Base-by-base conservation (phyloP, 1,140 invertebrate genomes). In the Daktulosphaira vitifoliae region DNA sequence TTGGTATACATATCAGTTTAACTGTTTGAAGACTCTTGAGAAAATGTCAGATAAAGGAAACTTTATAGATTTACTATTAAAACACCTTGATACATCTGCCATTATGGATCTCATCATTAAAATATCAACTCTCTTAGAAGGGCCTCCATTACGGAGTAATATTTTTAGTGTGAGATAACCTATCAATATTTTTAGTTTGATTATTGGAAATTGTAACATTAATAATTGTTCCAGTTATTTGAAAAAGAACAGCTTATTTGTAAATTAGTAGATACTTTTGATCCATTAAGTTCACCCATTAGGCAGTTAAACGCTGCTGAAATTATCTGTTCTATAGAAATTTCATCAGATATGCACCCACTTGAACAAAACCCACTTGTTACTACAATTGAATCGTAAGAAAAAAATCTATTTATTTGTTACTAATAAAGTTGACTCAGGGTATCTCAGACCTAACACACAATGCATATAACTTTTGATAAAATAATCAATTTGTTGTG, bases 91-190 rank as follows among this genome's bases (percentile, higher is more conserved):
- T 70, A 96, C 92, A 33, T 96, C 92, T 16, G 91, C 94, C 68
- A 91, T 97, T 71, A 94, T 94, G 83, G 93, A 97, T 81, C 82
- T 95, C 66, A 82, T 95, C 68, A 82, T 92, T 68, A 88, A 91
- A 76, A 82, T 93, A 67, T 82, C 95, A 72, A 90, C 89, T 48
- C 84, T 89, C 75, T 84, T 95, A 46, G 88, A 92, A 74, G 86
- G 84, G 65, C 78, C 78, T 67, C 85, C 89, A 71, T 82, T 86
- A 75, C 82, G 86, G 71, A 81, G 84, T 75, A 88, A 87, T 76
- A 82, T 93, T 72, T 82, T 92, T 73, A 84, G 87, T 77, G 92
- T 95, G 78, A 80, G 78, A 76, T 54, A 5, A 9, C 25, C n/a
- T n/a, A n/a, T n/a, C n/a, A n/a, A n/a, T n/a, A n/a, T n/a, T n/a